These are phyloP conservation scores for Tapera naevia DNA, from an alignment of 2,797 vertebrate species.

Conservation along the genomic window DNA sequence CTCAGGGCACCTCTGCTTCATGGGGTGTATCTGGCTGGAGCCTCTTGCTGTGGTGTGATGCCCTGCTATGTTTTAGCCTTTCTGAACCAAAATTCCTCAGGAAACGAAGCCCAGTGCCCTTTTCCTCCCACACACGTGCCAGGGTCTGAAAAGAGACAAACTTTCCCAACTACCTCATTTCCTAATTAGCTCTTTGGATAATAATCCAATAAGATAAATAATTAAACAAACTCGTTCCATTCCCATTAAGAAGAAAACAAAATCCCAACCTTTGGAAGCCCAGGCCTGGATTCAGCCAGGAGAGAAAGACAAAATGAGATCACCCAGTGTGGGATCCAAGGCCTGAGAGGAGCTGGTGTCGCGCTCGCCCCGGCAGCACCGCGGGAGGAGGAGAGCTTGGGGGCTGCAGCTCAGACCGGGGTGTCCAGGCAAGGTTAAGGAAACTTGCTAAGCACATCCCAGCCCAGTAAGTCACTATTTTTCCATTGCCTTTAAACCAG, in stretches of 20 bases:
- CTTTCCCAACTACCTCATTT: neutral
- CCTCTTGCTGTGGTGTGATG: neutral
- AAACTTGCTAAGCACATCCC: neutral
- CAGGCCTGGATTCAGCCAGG: neutral
- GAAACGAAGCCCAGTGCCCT: neutral
- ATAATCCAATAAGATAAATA: neutral
- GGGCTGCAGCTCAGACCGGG: fast-evolving
- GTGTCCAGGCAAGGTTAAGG: neutral
- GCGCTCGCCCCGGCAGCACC: neutral
- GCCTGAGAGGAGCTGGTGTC: too few species aligned
- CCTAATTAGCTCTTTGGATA: neutral
- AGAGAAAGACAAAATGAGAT: neutral
- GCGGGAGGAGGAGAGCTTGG: too few species aligned
- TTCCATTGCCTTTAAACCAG: neutral
- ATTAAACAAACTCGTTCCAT: neutral
- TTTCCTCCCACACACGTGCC: fast-evolving
- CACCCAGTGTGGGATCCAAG: fast-evolving
- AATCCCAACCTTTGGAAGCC: neutral
- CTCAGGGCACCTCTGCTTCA: neutral
- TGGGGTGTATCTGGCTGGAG: neutral
- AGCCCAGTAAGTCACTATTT: neutral
- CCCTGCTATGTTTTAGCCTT: neutral
- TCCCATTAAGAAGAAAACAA: neutral
- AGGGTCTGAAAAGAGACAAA: neutral
- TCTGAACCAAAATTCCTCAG: neutral